Evolutionary conservation across 92 coral and sea anemone genomes (phyloP), one percentile per base, ranked within the genome.

Genomic region (Epizoanthus rinbou): DNA sequence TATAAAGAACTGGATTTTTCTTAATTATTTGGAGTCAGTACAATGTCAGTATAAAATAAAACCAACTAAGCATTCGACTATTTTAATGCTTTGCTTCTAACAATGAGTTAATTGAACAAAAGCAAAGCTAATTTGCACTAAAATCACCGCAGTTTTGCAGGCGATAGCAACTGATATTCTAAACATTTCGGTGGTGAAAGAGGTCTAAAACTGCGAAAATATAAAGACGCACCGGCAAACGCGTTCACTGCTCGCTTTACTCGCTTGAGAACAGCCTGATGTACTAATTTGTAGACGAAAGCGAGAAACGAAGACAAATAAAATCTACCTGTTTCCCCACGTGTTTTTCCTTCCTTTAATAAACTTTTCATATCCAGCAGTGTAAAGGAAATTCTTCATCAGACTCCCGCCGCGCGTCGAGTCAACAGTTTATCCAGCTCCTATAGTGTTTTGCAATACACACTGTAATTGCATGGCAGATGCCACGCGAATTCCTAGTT

Each of bases 401-500:
- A 60, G 52, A 37, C 41, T 5, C 82, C 69, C 82, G 82, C 70
- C 6, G 82, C 1, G 82, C 69, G 3, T 17, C 21, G 57, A 43
- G 67, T 21, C 57, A 24, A 43, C 14, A 6, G 82, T 63, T 60
- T 78, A 28, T 78, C 47, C 82, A 19, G 15, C 2, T 47, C 58
- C 22, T 57, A 28, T 28, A 62, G 66, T 78, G 82, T 22, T 47
- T 60, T 78, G 71, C 62, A 62, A 78, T 62, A 21, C 70, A 62
- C 82, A 78, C 82, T 62, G 37, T 67, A 67, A 67, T 33, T 25
- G 6, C 50, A 13, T 15, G 73, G 73, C 37, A 8, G 73, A 28
- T 67, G 73, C 82, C 82, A 78, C 71, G 82, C 82, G 72, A 78
- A 24, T 1, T n/a, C 41, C 82, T 78, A 41, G 82, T 78, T 62